phyloP scores from a whole-genome alignment of 1,140 invertebrate genomes.

The Aradophagus sp. region DNA sequence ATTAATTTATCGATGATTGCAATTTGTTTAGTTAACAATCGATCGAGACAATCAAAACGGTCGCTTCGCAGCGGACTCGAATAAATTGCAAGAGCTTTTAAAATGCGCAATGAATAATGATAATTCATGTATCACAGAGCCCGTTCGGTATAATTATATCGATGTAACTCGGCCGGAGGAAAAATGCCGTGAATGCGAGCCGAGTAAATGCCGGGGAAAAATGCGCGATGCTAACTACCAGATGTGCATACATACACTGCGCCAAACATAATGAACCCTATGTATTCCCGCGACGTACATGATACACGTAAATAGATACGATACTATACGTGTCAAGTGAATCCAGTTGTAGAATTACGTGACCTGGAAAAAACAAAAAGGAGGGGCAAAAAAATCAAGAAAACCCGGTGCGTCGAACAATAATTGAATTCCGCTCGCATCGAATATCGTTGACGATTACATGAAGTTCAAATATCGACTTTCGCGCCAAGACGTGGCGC shows the following conservation, averaged over 20 bases:
- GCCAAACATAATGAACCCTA: slow-evolving; percentile 39
- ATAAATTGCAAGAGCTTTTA: too few species aligned
- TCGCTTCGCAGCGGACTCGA: too few species aligned
- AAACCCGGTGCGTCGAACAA: slow-evolving; percentile 37
- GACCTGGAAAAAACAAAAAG: slow-evolving; percentile 51
- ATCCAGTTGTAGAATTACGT: slow-evolving; percentile 55
- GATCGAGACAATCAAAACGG: too few species aligned
- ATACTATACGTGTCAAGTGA: slow-evolving; percentile 48
- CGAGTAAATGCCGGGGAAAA: slow-evolving; percentile 17
- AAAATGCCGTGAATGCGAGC: slow-evolving; percentile 13
- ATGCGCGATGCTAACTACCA: slow-evolving; percentile 21
- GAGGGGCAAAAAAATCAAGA: too few species aligned
- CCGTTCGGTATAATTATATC: slow-evolving; percentile 8
- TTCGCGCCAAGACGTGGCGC: slow-evolving; percentile 35
- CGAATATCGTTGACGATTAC: slow-evolving; percentile 55
- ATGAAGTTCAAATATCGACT: slow-evolving; percentile 55
- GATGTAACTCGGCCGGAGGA: background rate
- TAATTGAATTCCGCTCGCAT: slow-evolving; percentile 51
- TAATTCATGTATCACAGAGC: slow-evolving; percentile 1
- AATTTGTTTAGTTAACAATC: too few species aligned
- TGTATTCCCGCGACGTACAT: slow-evolving; percentile 45
- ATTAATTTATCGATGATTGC: too few species aligned
- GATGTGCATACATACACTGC: slow-evolving; percentile 29
- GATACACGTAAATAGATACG: slow-evolving; percentile 52
- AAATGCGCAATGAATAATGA: background rate